Percentiles rank a stretch among this genome's conserved stretches.
phyloP scores from a whole-genome alignment of 2,113 vertebrate species.

The Eleginops maclovinus region DNA sequence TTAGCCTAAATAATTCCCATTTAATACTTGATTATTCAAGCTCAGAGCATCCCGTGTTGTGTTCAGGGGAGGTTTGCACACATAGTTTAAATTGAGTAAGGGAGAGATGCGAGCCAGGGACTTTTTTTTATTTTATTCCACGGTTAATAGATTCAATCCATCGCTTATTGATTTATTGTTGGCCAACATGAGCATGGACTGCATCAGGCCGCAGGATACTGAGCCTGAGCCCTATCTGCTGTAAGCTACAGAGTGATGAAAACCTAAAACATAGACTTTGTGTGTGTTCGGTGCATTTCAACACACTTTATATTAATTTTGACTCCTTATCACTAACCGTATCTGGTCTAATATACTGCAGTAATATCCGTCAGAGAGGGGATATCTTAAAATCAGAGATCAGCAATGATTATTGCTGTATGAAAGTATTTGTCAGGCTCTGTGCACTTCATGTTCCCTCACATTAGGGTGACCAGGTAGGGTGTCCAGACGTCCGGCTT shows the following conservation, averaged over 20 bases:
- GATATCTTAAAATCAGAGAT: constrained; percentile 29
- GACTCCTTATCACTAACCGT: background rate
- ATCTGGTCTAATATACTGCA: constrained; percentile 20
- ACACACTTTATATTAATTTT: constrained; percentile 1
- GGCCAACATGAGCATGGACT: constrained; percentile 58
- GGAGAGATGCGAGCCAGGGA: constrained; percentile 31
- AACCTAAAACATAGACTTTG: background rate
- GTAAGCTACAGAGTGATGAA: background rate
- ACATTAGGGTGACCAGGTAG: no score
- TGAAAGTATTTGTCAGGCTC: background rate
- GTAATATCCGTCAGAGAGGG: constrained; percentile 22
- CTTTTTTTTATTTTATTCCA: constrained; percentile 44
- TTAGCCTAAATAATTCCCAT: constrained; percentile 79
- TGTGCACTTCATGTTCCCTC: background rate
- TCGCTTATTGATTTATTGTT: constrained; percentile 76
- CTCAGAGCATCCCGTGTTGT: constrained; percentile 45
- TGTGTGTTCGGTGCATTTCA: background rate
- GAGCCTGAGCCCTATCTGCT: constrained; percentile 37
- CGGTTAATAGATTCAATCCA: constrained; percentile 70
- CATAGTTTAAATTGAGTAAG: constrained; percentile 54
- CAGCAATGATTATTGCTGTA: constrained; percentile 4
- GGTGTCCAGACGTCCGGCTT: no score
- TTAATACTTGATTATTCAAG: constrained; percentile 80
- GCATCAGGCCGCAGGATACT: constrained; percentile 36
- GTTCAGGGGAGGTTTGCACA: constrained; percentile 38